Percentiles rank a stretch among this genome's conserved stretches.
These are phyloP conservation scores for Sander lucioperca DNA, from an alignment of 2,113 vertebrate species.

Conservation along the genomic window DNA sequence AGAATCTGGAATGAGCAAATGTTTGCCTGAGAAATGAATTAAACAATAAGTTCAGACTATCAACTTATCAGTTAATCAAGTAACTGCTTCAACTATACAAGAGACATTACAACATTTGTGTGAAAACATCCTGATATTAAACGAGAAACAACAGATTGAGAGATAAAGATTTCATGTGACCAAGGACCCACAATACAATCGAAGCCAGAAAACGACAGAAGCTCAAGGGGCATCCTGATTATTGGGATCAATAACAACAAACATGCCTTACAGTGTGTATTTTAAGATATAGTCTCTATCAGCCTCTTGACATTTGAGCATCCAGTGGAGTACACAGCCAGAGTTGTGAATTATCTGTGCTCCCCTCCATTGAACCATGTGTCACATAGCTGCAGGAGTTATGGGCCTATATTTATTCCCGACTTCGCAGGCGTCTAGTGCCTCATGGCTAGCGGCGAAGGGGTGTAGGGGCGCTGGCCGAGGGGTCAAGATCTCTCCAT, in stretches of 20 bases:
- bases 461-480: conserved; percentile 57
- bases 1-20: not conserved
- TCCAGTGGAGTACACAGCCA: conserved; percentile 35
- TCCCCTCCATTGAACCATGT: conserved; percentile 74
- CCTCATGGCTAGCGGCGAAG: conserved; percentile 45
- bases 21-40: not conserved
- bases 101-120: not conserved
- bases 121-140: not conserved
- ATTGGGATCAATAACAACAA: conserved; percentile 51
- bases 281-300: conserved; percentile 35
- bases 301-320: conserved; percentile 65
- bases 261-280: conserved; percentile 28
- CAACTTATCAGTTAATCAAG: not conserved
- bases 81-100: not conserved
- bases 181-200: not conserved
- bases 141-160: conserved; percentile 16
- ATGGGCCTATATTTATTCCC: conserved; percentile 84
- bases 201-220: conserved; percentile 9
- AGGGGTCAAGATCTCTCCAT: conserved; percentile 84
- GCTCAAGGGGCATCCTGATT: not conserved
- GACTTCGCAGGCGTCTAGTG: conserved; percentile 53
- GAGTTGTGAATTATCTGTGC: conserved; percentile 73
- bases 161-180: not conserved
- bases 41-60: not conserved
- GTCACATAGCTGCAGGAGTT: conserved; percentile 70